Evolutionary conservation across 2,888 invertebrate species (phyloP).

Genomic region (Clunio marinus): DNA sequence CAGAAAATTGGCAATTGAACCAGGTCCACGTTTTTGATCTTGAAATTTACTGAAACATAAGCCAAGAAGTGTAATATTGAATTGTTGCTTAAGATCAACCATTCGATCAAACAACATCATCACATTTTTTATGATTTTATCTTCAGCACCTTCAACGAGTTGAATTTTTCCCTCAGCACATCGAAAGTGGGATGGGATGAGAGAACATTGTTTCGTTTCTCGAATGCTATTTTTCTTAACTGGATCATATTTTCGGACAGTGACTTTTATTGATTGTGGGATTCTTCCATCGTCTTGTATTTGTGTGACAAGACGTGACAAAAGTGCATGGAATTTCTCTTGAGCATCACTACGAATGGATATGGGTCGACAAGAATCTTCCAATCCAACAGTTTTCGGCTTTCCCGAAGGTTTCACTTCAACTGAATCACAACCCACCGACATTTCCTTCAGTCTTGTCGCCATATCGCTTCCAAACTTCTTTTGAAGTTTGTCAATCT

Average conservation of each 20-base stretch:
- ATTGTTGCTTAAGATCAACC: constrained; percentile 67
- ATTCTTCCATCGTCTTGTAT: constrained; percentile 74
- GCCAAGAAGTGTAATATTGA: constrained; percentile 75
- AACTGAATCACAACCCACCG: constrained; percentile 70
- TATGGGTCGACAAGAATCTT: constrained; percentile 72
- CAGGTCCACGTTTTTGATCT: constrained; percentile 63
- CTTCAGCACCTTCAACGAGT: constrained; percentile 55
- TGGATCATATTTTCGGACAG: constrained; percentile 67
- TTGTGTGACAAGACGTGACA: constrained; percentile 65
- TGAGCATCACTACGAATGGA: constrained; percentile 69
- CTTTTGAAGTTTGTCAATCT: constrained; percentile 58
- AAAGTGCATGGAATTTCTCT: constrained; percentile 64
- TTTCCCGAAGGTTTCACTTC: constrained; percentile 69
- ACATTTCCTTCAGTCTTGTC: constrained; percentile 63
- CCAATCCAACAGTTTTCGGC: constrained; percentile 71
- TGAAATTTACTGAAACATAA: constrained; percentile 77
- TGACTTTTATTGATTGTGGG: constrained; percentile 70
- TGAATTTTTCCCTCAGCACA: constrained; percentile 52
- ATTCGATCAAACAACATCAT: constrained; percentile 73
- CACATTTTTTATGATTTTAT: constrained; percentile 64
- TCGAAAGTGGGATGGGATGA: constrained; percentile 63
- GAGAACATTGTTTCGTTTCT: constrained; percentile 71
- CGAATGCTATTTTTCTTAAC: constrained; percentile 64
- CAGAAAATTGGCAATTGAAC: constrained; percentile 70
- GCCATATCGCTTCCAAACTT: constrained; percentile 66